Evolutionary conservation across 2,113 vertebrate species (phyloP).

Genomic region (Ochotona princeps): DNA sequence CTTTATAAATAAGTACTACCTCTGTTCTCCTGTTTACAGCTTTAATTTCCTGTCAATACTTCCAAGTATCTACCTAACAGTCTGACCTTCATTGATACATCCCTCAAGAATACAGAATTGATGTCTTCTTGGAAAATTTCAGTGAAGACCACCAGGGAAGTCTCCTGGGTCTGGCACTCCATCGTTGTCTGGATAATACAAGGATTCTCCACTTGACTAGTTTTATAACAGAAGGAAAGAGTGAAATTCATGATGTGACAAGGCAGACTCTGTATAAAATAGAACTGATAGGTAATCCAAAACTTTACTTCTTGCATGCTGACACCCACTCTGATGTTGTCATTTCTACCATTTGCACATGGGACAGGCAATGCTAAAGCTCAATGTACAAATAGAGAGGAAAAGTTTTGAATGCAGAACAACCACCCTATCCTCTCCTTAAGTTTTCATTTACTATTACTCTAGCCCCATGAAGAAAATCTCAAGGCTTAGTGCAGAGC

Average conservation of each 20-base stretch:
- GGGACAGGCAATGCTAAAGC: neutral
- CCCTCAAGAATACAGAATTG: slow-evolving; percentile 42
- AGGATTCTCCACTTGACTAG: neutral
- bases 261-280: neutral
- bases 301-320: neutral
- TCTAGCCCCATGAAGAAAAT: neutral
- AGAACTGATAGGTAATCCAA: neutral
- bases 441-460: neutral
- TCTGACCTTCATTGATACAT: slow-evolving; percentile 50
- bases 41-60: slow-evolving; percentile 76
- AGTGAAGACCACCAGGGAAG: neutral
- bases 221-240: slow-evolving; percentile 10
- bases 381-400: neutral
- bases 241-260: neutral
- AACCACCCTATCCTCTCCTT: neutral
- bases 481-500: neutral
- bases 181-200: neutral
- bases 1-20: neutral
- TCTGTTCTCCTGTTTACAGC: slow-evolving; percentile 60
- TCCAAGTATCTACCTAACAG: slow-evolving; percentile 60
- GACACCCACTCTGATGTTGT: neutral
- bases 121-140: slow-evolving; percentile 38
- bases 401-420: neutral
- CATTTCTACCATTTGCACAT: neutral
- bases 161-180: neutral